These are phyloP conservation scores for Pseudomugil gertrudae DNA, from an alignment of 2,797 vertebrate species.

Conservation along the genomic window DNA sequence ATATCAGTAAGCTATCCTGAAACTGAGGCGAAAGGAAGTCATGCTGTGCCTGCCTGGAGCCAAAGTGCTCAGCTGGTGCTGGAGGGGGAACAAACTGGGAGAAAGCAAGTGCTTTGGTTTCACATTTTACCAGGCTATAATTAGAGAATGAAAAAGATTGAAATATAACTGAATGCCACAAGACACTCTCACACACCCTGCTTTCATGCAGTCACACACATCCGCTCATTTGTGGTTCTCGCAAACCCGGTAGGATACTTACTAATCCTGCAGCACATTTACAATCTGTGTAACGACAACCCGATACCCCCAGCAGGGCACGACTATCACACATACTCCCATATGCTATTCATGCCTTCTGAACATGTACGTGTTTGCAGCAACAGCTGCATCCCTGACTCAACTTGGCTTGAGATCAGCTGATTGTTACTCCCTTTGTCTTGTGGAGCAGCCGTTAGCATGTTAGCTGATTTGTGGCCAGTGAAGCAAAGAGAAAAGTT, in stretches of 20 bases:
- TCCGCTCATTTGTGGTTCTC: constrained; percentile 31
- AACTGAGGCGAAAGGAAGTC: constrained; percentile 44
- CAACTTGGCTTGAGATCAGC: constrained; percentile 58
- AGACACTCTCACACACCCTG: constrained; percentile 18
- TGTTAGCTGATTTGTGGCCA: constrained; percentile 36
- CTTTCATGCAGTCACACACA: constrained; percentile 29
- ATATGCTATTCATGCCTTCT: constrained; percentile 62
- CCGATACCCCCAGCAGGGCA: constrained; percentile 67
- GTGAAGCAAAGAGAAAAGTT: constrained; percentile 12
- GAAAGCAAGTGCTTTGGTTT: constrained; percentile 67
- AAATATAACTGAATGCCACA: constrained; percentile 43
- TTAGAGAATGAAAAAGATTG: constrained; percentile 58
- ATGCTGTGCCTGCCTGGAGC: constrained; percentile 63
- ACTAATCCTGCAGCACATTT: constrained; percentile 73
- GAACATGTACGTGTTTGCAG: constrained; percentile 74
- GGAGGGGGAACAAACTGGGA: constrained; percentile 1
- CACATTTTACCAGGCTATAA: constrained; percentile 61
- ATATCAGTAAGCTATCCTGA: constrained; percentile 56
- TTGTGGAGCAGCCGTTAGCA: neutral
- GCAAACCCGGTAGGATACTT: constrained; percentile 53
- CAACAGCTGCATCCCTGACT: constrained; percentile 74
- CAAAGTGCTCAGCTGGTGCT: constrained; percentile 54
- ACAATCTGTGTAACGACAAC: constrained; percentile 75
- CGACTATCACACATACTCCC: constrained; percentile 40
- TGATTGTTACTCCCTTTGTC: constrained; percentile 15